A percentile compares a stretch with the other conserved stretches of the same genome.
phyloP scores from a whole-genome alignment of 30 jellyfish, hydroid and myxozoan species.

The Hydractinia echinata region DNA sequence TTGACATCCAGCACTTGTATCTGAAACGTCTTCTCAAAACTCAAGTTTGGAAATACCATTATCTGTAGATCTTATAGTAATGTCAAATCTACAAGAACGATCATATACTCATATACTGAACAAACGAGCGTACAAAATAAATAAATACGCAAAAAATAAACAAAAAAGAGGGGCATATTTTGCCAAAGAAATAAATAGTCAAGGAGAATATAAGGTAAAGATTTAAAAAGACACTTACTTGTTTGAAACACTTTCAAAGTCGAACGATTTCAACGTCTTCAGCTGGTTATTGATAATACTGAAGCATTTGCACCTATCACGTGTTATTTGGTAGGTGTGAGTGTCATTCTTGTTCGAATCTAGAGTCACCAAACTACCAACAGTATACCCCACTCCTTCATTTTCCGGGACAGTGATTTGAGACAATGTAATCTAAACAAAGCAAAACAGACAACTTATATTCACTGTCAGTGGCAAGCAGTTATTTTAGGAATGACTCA shows the following conservation, averaged over 20 bases:
- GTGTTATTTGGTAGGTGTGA: slow-evolving; percentile 40
- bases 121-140: neutral
- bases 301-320: slow-evolving; percentile 52
- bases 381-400: slow-evolving; percentile 42
- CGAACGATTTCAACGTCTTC: slow-evolving; percentile 49
- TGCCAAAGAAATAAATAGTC: too few relatives aligned
- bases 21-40: slow-evolving; percentile 24
- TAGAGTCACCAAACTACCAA: slow-evolving; percentile 51
- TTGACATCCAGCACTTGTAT: slow-evolving; percentile 55
- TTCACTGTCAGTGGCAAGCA: too few relatives aligned
- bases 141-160: too few relatives aligned
- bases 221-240: slow-evolving; percentile 39
- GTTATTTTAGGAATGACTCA: too few relatives aligned
- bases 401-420: slow-evolving; percentile 42
- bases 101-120: too few relatives aligned
- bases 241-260: slow-evolving; percentile 66
- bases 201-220: too few relatives aligned
- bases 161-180: too few relatives aligned
- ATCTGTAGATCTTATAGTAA: slow-evolving; percentile 52
- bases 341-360: slow-evolving; percentile 62
- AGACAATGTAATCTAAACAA: neutral
- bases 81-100: slow-evolving; percentile 26
- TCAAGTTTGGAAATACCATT: slow-evolving; percentile 65
- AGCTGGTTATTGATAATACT: slow-evolving; percentile 39
- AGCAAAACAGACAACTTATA: neutral